Evolutionary conservation across 2,113 vertebrate species (phyloP), one percentile per base, ranked within the genome.

Genomic region (Chascanopsetta lugubris): DNA sequence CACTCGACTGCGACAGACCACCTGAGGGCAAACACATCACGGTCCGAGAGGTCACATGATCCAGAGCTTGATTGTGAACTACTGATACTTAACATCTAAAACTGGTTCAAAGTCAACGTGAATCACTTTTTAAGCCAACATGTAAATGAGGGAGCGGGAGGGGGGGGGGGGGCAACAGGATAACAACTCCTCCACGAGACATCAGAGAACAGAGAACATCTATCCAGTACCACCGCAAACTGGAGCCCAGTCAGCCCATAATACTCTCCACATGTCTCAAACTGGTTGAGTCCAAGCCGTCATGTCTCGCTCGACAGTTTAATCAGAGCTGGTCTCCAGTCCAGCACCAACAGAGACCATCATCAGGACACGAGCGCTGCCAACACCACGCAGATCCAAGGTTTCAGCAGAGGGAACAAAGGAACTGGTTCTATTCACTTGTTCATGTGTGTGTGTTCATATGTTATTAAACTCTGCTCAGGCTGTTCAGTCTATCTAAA

Each of bases 211-310:
- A 72, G 57, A 62, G 67, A 72, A 53, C 13, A 72, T 61, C 62
- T 47, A 47, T 79, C 46, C 71, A 69, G 79, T 43, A 79, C 75
- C 72, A 60, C 73, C n/a, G 46, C 69, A 74, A 42, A 78, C 64
- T 83, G 72, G 56, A 87, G 49, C 58, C 65, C 59, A 79, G 57
- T 82, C 70, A 84, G 49, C 26, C 75, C 34, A 42, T 88, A 84
- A 88, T 84, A 49, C 24, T 61, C 71, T 74, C 81, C 86, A 80
- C 66, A 76, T 88, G 84, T 73, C 53, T 61, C 48, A 36, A 46
- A 42, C 67, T 48, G 57, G 58, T 75, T 59, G 26, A 30, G 61
- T 80, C 78, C 83, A 80, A 82, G 61, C 11, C 9, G 6, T 77
- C 64, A 50, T 61, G 72, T 78, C 78, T 69, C 61, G 75, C 62